A percentile compares a stretch with the other conserved stretches of the same genome.
phyloP scores from a whole-genome alignment of 2,888 invertebrate genomes.

The Carabus problematicus region DNA sequence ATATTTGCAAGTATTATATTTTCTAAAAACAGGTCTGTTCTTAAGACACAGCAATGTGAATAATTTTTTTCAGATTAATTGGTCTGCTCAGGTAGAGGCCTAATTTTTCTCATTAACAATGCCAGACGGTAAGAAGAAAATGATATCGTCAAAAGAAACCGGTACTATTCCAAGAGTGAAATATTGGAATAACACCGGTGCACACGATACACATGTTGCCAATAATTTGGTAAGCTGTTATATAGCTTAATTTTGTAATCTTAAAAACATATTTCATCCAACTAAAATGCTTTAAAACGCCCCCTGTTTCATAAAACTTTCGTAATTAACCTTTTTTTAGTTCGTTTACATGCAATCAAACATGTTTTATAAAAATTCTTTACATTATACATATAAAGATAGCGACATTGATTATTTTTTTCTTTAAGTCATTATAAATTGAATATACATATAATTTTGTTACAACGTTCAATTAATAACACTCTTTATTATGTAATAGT shows the following conservation, averaged over 20 bases:
- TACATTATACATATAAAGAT: neutral
- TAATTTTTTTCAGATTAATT: neutral
- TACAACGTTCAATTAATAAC: too few species aligned
- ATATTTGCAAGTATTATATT: too few species aligned
- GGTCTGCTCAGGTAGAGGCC: neutral
- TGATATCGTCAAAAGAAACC: constrained; percentile 58
- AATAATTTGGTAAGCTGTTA: constrained; percentile 56
- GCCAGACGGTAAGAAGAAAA: constrained; percentile 55
- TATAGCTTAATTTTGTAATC: constrained; percentile 3
- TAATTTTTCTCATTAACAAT: constrained; percentile 47
- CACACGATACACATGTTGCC: constrained; percentile 51
- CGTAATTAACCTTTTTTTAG: neutral
- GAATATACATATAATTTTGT: too few species aligned
- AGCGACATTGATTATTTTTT: neutral
- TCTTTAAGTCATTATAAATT: neutral
- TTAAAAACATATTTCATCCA: neutral
- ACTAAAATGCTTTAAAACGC: constrained; percentile 1
- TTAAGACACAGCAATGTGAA: neutral
- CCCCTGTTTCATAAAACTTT: too few species aligned
- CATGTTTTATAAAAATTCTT: neutral
- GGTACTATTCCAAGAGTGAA: constrained; percentile 75
- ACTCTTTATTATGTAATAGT: too few species aligned
- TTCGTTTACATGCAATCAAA: neutral
- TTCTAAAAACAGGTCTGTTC: neutral
- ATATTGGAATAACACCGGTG: constrained; percentile 62